phyloP scores from a whole-genome alignment of 2,888 invertebrate species.

The Sussaba pulchella region DNA sequence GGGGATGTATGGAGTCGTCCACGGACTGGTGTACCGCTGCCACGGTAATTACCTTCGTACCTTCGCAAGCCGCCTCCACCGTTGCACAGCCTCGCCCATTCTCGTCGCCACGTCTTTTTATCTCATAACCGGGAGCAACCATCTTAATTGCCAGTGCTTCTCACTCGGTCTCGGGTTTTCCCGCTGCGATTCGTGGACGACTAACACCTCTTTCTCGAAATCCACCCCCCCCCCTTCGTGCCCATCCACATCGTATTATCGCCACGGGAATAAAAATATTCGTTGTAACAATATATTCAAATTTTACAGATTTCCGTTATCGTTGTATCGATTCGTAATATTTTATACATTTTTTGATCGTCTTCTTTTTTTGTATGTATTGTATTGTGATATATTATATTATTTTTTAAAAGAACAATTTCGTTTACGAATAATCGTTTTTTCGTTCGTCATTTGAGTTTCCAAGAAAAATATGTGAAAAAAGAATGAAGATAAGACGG shows the following conservation, averaged over 20 bases:
- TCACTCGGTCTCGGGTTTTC: conserved; percentile 68
- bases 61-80: conserved; percentile 63
- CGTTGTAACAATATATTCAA: conserved; percentile 23
- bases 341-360: too few species aligned
- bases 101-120: conserved; percentile 74
- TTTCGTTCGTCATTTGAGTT: too few species aligned
- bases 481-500: too few species aligned
- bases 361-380: too few species aligned
- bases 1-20: conserved; percentile 19
- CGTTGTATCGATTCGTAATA: too few species aligned
- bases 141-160: conserved; percentile 81
- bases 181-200: conserved; percentile 11
- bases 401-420: too few species aligned
- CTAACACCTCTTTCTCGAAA: not conserved
- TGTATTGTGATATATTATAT: too few species aligned
- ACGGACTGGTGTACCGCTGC: conserved; percentile 72
- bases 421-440: too few species aligned
- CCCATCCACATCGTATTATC: not conserved
- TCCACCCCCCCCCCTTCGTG: conserved; percentile 1
- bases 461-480: too few species aligned
- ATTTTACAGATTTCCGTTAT: not conserved
- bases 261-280: not conserved
- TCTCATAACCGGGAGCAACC: conserved; percentile 81
- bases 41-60: conserved; percentile 80
- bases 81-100: not conserved